Percentiles rank a stretch among this genome's conserved stretches.
Evolutionary conservation across 1,140 invertebrate genomes (phyloP).

Genomic region (Caenorhabditis inopinata): DNA sequence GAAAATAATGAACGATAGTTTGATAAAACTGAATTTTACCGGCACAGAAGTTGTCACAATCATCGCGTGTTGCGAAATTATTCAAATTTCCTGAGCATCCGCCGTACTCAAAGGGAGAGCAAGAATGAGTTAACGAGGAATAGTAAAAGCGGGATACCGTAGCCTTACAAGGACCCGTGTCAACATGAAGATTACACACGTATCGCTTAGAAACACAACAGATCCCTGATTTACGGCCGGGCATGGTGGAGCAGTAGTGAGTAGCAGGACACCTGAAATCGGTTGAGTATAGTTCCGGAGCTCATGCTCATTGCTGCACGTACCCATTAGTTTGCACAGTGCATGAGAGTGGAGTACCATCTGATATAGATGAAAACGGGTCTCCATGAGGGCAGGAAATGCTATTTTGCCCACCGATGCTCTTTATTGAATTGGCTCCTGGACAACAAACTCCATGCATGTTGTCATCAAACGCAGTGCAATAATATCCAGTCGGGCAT

Average conservation of each 20-base stretch:
- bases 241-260: slow-evolving; percentile 54
- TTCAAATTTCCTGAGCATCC: slow-evolving; percentile 56
- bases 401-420: slow-evolving; percentile 22
- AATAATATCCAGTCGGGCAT: slow-evolving; percentile 51
- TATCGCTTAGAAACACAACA: slow-evolving; percentile 58
- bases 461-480: slow-evolving; percentile 49
- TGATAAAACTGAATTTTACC: slow-evolving; percentile 20
- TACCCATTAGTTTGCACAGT: slow-evolving; percentile 45
- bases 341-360: slow-evolving; percentile 45
- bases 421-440: slow-evolving; percentile 38
- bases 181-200: slow-evolving; percentile 54
- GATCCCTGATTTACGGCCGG: slow-evolving; percentile 45
- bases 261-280: slow-evolving; percentile 50
- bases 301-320: no score
- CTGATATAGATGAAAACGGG: slow-evolving; percentile 47
- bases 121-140: slow-evolving; percentile 45
- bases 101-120: slow-evolving; percentile 51
- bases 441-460: slow-evolving; percentile 55
- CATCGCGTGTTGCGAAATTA: slow-evolving; percentile 53
- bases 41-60: slow-evolving; percentile 54
- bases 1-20: no score
- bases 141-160: slow-evolving; percentile 50
- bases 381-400: slow-evolving; percentile 50
- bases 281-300: neutral
- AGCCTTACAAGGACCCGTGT: slow-evolving; percentile 49